A percentile compares a stretch with the other conserved stretches of the same genome.
Conservation (phyloP, 1,140 invertebrate genomes). For the Philopotamus ludificatus region DNA sequence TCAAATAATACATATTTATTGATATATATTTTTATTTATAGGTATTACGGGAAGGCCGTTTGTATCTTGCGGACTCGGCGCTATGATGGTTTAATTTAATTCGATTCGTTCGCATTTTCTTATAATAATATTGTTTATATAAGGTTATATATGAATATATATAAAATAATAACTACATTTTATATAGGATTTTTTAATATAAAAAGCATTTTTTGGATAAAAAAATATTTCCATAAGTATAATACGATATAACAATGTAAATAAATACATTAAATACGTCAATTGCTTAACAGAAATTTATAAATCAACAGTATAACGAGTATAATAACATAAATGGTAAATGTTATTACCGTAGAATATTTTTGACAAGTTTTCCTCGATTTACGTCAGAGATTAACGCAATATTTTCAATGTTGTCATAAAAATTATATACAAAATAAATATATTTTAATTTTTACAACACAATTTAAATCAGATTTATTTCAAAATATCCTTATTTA, state of each 20-base stretch:
- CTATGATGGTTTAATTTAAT: not conserved
- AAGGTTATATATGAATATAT: not conserved
- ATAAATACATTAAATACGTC: too few relatives aligned
- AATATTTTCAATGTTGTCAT: too few relatives aligned
- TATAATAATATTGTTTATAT: not conserved
- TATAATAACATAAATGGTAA: too few relatives aligned
- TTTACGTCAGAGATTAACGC: too few relatives aligned
- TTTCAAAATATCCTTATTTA: too few relatives aligned
- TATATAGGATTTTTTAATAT: not conserved
- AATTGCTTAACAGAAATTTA: too few relatives aligned
- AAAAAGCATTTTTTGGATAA: not conserved
- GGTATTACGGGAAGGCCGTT: slow-evolving; percentile 21
- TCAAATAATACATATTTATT: slow-evolving; percentile 4
- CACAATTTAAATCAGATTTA: too few relatives aligned
- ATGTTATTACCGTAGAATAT: too few relatives aligned
- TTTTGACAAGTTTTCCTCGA: too few relatives aligned
- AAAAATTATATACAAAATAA: too few relatives aligned
- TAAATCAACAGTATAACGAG: too few relatives aligned
- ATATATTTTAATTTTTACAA: too few relatives aligned
- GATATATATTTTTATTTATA: slow-evolving; percentile 20
- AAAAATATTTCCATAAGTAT: not conserved
- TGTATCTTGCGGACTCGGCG: slow-evolving; percentile 8
- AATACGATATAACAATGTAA: not conserved
- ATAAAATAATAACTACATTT: not conserved
- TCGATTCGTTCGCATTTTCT: not conserved